Evolutionary conservation across 2,797 vertebrate genomes (phyloP), one percentile per base, ranked within the genome.

Genomic region (Bradypus variegatus): DNA sequence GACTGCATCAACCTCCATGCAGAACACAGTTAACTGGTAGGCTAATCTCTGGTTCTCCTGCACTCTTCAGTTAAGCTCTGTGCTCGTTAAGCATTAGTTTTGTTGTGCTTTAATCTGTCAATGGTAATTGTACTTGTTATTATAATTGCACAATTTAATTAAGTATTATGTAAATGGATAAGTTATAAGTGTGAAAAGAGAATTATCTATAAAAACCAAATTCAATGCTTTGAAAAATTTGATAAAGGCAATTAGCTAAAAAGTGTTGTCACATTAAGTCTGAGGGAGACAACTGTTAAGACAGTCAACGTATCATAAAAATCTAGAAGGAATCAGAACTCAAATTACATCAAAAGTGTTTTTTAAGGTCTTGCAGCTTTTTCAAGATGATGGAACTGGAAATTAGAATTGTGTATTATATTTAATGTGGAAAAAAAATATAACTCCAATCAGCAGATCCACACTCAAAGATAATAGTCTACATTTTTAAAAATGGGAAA

Each of bases 111-210:
- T 83, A 94, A 69, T 85, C 69, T 86, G 70, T 41, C 79, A n/a
- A 38, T 64, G 82, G 48, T 64, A 41, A 92, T 77, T 88, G 77
- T 93, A 82, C 67, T 84, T 94, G 70, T 62, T 83, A 83, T 91
- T 89, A 29, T 83, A 80, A 90, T 94, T 64, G 92, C 41, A 64
- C 23, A 78, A 53, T 76, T 64, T 93, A 93, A 91, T 94, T 92
- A 91, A 91, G 15, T 65, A 84, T 65, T 81, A 69, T 84, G 64
- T 88, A 94, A 92, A 94, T 45, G 77, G 77, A 78, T 48, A 92
- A 91, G 50, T 90, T 95, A 64, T 8, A 58, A 67, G 78, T 88
- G 84, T 86, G 78, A 83, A 96, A 92, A 94, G 41, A 89, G 53
- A 92, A 87, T 91, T 82, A 36, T 75, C 79, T 80, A 65, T 11